phyloP scores from a whole-genome alignment of 2,888 invertebrate genomes.

The Onchidella celtica region DNA sequence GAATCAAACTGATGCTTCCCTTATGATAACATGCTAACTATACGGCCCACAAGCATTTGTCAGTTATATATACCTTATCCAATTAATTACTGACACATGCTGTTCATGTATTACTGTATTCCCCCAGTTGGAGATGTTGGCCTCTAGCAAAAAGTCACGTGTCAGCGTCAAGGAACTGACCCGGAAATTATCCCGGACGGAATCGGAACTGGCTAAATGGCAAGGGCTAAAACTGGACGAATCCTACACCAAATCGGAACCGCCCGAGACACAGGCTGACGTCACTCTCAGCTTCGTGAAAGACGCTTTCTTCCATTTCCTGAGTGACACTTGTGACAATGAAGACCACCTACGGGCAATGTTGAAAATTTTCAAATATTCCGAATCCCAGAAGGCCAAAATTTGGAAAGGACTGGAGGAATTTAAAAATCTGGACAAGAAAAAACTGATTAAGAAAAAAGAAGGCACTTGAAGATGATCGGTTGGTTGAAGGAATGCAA shows the following conservation, averaged over 20 bases:
- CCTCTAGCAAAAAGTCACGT: conserved; percentile 48
- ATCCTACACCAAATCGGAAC: conserved; percentile 68
- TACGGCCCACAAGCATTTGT: too few species aligned
- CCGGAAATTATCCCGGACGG: conserved; percentile 70
- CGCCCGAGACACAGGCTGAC: conserved; percentile 73
- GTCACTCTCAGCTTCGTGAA: conserved; percentile 72
- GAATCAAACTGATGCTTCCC: too few species aligned
- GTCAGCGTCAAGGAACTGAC: conserved; percentile 72
- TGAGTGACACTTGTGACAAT: conserved; percentile 63
- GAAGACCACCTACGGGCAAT: conserved; percentile 73
- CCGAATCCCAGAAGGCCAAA: conserved; percentile 69
- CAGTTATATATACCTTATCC: too few species aligned
- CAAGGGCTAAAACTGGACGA: conserved; percentile 70
- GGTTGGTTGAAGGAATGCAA: too few species aligned
- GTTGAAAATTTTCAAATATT: conserved; percentile 73
- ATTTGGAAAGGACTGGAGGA: conserved; percentile 60
- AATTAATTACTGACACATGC: too few species aligned
- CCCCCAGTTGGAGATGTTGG: conserved; percentile 71
- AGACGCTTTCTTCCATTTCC: conserved; percentile 75
- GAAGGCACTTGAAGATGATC: too few species aligned
- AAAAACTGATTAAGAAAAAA: too few species aligned
- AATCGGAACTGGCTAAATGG: conserved; percentile 76
- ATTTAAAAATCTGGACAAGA: conserved; percentile 21
- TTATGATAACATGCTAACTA: too few species aligned
- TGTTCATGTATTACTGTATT: too few species aligned